Evolutionary conservation across 2,797 vertebrate genomes (phyloP), one percentile per base, ranked within the genome.

Genomic region (Hapalemur alaotrensis): DNA sequence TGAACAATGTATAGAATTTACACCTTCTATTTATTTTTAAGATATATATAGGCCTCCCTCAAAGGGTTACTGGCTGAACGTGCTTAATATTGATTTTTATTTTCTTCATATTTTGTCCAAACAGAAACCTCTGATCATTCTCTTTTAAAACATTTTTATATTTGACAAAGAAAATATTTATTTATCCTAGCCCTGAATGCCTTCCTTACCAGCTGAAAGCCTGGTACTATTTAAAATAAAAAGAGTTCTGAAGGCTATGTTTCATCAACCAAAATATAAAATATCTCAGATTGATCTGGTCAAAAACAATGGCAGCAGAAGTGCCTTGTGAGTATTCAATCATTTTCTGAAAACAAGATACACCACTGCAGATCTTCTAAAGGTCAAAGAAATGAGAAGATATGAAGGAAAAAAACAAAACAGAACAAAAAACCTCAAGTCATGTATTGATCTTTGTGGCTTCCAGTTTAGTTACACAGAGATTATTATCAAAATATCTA

Each of bases 111-210:
- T 43, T 87, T 48, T 8, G 73, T 95, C 75, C 95, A 69, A 86
- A 81, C 38, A 72, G 43, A 88, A 95, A 38, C n/a, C n/a, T 70
- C 25, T 72, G 41, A 5, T 91, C 10, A 91, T 46, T 85, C 17
- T 75, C 7, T 75, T 92, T 91, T 32, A 57, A 86, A 92, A 69
- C 5, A 50, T 0, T 0, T 79, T 81, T 73, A n/a, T 91, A 30
- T 95, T 97, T 59, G 50, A 73, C 32, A 88, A 30, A 52, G 46
- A 63, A 93, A 90, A 80, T 95, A 63, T 81, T 89, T 96, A 80
- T 8, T 41, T 22, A 14, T 93, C 54, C 15, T 63, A 72, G 2
- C 4, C 43, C 4, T 93, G 61, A 69, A 61, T 18, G 28, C 8
- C 23, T 96, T 86, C 7, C 17, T 96, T 86, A 48, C 32, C 95